Conservation (phyloP, 1,140 invertebrate genomes). For the Aphis craccivora region DNA sequence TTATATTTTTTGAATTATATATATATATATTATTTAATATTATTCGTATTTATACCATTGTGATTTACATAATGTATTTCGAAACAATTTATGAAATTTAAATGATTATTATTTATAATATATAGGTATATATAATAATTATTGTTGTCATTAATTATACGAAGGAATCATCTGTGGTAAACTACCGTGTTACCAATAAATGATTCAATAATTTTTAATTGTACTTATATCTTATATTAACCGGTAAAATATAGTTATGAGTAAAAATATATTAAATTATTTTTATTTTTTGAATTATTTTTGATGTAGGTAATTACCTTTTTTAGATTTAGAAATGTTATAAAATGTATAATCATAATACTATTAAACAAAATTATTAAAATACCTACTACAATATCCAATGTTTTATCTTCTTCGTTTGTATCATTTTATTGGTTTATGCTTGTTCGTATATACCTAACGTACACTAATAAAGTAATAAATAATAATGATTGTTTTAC, state of each 20-base stretch:
- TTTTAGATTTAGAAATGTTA: neutral
- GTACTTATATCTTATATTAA: neutral
- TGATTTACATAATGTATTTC: neutral
- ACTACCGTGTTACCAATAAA: neutral
- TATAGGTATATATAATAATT: conserved; percentile 17
- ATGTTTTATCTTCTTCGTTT: neutral
- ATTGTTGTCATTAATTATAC: neutral
- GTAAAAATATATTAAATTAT: neutral
- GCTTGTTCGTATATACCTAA: neutral
- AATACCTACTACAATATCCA: neutral
- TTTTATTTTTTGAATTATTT: neutral
- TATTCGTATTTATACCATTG: neutral
- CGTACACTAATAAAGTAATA: no score
- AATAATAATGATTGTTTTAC: rapidly evolving
- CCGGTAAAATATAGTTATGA: neutral
- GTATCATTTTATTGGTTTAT: neutral
- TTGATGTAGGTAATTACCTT: neutral
- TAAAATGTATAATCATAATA: neutral
- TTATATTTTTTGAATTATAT: neutral
- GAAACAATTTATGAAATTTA: neutral
- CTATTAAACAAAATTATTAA: neutral
- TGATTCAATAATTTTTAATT: neutral
- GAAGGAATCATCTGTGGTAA: neutral
- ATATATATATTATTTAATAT: neutral
- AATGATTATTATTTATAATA: neutral